A percentile compares a stretch with the other conserved stretches of the same genome.
Conservation (phyloP, 2,888 invertebrate species). For the Trichopria drosophilae region DNA sequence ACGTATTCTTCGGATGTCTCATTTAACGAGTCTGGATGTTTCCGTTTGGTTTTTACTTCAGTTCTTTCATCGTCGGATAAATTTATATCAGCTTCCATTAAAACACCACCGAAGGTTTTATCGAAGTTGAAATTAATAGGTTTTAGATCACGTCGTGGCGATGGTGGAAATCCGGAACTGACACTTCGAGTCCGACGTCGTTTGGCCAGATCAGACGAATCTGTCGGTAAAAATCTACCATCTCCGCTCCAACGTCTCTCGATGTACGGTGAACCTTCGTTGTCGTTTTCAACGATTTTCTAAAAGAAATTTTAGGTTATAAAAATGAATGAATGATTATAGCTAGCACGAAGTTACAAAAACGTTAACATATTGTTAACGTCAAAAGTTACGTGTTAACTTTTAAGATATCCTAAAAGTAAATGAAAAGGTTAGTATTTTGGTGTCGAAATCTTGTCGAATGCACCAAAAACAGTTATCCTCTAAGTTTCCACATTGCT, state of each 20-base stretch:
- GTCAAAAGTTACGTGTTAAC: too few relatives aligned
- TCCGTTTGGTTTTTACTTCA: slow-evolving; percentile 22
- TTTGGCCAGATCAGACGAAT: slow-evolving; percentile 49
- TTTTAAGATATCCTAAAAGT: too few relatives aligned
- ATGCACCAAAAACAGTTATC: too few relatives aligned
- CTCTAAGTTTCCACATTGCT: too few relatives aligned
- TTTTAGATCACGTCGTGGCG: slow-evolving; percentile 39
- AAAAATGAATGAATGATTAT: too few relatives aligned
- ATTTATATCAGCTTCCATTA: slow-evolving; percentile 52
- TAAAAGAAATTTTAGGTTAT: slow-evolving; percentile 29
- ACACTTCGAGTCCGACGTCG: slow-evolving; percentile 39
- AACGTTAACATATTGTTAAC: too few relatives aligned
- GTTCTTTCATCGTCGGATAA: slow-evolving; percentile 47
- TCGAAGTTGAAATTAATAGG: slow-evolving; percentile 37
- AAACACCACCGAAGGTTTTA: slow-evolving; percentile 45
- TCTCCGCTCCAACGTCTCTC: slow-evolving; percentile 66
- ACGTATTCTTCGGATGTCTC: slow-evolving; percentile 65
- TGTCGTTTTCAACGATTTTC: slow-evolving; percentile 41
- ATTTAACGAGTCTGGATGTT: slow-evolving; percentile 18
- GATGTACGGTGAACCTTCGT: slow-evolving; percentile 47
- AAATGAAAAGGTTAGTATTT: too few relatives aligned
- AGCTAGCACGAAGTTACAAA: too few relatives aligned
- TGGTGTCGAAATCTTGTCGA: too few relatives aligned
- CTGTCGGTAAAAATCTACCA: slow-evolving; percentile 60
- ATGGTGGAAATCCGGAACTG: slow-evolving; percentile 35